These are phyloP conservation scores for Chydorus sphaericus DNA, from an alignment of 2,888 invertebrate genomes.

Conservation along the genomic window DNA sequence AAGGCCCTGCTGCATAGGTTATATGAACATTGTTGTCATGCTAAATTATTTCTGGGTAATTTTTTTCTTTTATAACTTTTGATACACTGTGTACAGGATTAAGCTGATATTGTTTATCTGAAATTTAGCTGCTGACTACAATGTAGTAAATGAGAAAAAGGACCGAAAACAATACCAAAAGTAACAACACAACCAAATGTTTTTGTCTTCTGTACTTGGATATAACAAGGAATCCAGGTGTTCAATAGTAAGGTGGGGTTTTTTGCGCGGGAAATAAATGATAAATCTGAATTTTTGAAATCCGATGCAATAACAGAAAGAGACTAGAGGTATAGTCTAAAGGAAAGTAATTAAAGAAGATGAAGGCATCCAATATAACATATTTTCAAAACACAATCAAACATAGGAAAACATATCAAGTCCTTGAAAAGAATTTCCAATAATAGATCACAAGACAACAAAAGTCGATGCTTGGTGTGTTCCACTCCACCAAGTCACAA, in stretches of 20 bases:
- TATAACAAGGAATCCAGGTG: too few relatives aligned
- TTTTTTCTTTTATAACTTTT: too few relatives aligned
- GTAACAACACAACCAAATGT: neutral
- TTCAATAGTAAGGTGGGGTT: too few relatives aligned
- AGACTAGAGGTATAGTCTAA: slow-evolving; percentile 3
- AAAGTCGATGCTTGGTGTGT: neutral
- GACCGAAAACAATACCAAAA: neutral
- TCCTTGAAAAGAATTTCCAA: neutral
- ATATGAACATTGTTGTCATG: too few relatives aligned
- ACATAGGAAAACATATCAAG: too few relatives aligned
- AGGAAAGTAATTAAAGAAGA: neutral
- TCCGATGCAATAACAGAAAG: neutral
- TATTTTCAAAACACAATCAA: too few relatives aligned
- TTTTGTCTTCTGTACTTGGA: neutral
- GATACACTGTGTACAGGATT: too few relatives aligned
- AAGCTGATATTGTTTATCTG: too few relatives aligned
- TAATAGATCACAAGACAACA: neutral
- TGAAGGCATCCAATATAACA: neutral
- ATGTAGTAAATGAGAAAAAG: neutral
- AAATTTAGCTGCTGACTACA: too few relatives aligned
- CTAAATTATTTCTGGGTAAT: too few relatives aligned
- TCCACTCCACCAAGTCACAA: neutral
- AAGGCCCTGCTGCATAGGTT: too few relatives aligned
- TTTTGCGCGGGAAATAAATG: too few relatives aligned
- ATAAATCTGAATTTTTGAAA: neutral